These are phyloP conservation scores for Venustaconcha ellipsiformis DNA, from an alignment of 1,140 invertebrate species.

Conservation along the genomic window DNA sequence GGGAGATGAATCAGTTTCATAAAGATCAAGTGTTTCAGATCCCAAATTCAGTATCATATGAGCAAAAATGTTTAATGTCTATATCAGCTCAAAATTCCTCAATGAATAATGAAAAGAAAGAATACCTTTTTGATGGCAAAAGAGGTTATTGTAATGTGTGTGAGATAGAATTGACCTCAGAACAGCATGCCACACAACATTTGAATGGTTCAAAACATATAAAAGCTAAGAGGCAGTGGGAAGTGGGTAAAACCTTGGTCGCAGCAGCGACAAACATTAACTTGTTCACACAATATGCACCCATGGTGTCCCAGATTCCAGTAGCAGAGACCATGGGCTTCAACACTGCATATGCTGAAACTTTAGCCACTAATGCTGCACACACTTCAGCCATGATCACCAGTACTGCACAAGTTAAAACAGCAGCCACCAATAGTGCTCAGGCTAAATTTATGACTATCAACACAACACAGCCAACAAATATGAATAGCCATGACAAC, in stretches of 20 bases:
- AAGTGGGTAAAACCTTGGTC: not conserved
- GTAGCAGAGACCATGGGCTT: too few species aligned
- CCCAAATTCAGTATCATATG: too few species aligned
- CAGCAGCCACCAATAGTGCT: too few species aligned
- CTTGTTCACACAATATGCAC: too few species aligned
- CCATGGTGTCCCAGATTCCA: too few species aligned
- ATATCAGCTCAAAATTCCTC: too few species aligned
- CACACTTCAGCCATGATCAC: not conserved
- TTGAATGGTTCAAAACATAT: constrained; percentile 28
- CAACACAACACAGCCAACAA: too few species aligned
- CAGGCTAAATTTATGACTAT: too few species aligned
- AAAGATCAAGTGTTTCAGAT: not conserved
- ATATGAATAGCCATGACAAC: too few species aligned
- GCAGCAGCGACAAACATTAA: too few species aligned
- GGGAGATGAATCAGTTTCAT: not conserved
- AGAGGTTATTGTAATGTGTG: constrained; percentile 30
- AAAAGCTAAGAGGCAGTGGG: constrained; percentile 14
- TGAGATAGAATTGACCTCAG: constrained; percentile 19
- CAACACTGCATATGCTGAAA: too few species aligned
- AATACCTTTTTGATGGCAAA: constrained; percentile 27
- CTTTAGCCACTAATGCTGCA: not conserved
- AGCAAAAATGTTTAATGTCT: too few species aligned
- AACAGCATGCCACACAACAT: constrained; percentile 21
- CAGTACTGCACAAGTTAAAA: not conserved
- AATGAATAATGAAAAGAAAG: not conserved